Conservation (phyloP, 2,797 vertebrate species). For the Pyrocephalus nanus region DNA sequence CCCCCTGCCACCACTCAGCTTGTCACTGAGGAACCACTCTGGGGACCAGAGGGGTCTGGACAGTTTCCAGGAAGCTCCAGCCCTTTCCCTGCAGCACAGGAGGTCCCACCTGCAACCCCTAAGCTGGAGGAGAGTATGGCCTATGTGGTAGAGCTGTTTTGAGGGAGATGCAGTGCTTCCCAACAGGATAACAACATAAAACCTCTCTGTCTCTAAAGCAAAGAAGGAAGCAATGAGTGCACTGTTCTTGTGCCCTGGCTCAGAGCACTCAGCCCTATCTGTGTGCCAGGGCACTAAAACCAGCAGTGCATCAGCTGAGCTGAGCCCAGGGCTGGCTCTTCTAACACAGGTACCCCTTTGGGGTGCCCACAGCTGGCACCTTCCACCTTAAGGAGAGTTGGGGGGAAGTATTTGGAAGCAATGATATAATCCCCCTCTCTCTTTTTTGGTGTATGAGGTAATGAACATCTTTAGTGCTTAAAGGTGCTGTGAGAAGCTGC, state of each 20-base stretch:
- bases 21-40: not conserved
- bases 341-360: rapidly evolving
- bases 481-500: conserved; percentile 53
- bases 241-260: not conserved
- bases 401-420: not conserved
- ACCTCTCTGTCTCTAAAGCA: not conserved
- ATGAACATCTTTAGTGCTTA: conserved; percentile 45
- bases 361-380: not conserved
- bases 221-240: not conserved
- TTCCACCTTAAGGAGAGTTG: not conserved
- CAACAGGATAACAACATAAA: not conserved
- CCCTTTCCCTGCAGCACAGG: not conserved
- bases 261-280: not conserved
- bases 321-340: not conserved
- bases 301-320: not conserved
- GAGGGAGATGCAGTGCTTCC: not conserved
- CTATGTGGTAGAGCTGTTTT: not conserved
- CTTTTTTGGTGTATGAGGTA: conserved; percentile 8
- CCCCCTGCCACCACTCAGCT: no score
- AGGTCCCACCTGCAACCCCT: not conserved
- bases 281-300: not conserved
- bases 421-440: not conserved
- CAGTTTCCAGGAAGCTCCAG: not conserved
- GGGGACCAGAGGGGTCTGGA: not conserved
- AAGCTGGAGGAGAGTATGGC: rapidly evolving